Conservation (phyloP, 1,140 invertebrate genomes). For the Acromyrmex heyeri region DNA sequence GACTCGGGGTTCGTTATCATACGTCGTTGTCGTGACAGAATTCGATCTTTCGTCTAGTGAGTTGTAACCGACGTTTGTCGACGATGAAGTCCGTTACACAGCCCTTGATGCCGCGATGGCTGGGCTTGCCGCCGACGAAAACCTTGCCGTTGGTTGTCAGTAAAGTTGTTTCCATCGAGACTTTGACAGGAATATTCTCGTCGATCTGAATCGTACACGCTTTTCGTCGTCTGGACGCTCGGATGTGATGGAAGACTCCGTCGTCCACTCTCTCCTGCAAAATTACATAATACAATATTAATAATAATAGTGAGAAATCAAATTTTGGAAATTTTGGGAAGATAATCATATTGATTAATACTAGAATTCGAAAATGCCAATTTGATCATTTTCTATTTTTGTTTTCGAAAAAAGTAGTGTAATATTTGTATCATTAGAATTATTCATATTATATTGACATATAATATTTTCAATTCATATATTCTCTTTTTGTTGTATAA, state of each 20-base stretch:
- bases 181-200: conserved; percentile 83
- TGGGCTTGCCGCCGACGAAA: conserved; percentile 86
- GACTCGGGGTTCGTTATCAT: conserved; percentile 80
- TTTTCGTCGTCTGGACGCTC: conserved; percentile 85
- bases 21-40: conserved; percentile 87
- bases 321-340: background rate
- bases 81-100: conserved; percentile 89
- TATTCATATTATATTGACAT: too few relatives aligned
- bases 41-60: conserved; percentile 84
- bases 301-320: background rate
- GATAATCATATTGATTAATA: background rate
- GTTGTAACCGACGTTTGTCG: conserved; percentile 86
- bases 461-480: too few relatives aligned
- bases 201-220: conserved; percentile 88
- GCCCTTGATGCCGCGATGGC: conserved; percentile 89
- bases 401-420: too few relatives aligned
- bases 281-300: background rate
- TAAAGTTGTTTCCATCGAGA: conserved; percentile 78
- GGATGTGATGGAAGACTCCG: conserved; percentile 83
- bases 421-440: too few relatives aligned
- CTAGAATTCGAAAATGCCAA: background rate
- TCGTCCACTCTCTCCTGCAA: conserved; percentile 87
- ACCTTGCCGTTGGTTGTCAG: conserved; percentile 85
- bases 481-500: too few relatives aligned
- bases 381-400: too few relatives aligned